phyloP scores from a whole-genome alignment of 2,113 vertebrate genomes.

The Oplegnathus fasciatus region DNA sequence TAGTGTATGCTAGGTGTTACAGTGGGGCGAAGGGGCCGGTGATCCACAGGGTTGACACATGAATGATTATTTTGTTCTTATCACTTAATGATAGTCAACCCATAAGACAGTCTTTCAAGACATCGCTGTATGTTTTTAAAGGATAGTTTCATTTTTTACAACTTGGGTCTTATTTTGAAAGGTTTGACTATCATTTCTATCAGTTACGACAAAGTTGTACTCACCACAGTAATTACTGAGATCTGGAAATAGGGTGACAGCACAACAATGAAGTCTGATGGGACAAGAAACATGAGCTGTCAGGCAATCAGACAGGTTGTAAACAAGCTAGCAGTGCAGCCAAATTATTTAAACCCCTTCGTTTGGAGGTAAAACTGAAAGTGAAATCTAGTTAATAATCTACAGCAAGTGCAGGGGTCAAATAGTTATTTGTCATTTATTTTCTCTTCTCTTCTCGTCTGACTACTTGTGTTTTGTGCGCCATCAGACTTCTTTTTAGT shows the following conservation, averaged over 20 bases:
- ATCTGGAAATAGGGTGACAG: neutral
- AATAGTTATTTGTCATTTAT: neutral
- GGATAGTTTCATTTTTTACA: neutral
- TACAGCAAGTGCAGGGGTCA: neutral
- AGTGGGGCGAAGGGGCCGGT: neutral
- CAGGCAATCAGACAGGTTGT: neutral
- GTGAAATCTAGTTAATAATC: neutral
- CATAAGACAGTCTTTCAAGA: neutral
- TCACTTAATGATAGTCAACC: neutral
- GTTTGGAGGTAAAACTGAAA: neutral
- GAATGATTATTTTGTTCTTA: slow-evolving; percentile 10
- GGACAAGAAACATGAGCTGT: neutral
- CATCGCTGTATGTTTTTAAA: neutral
- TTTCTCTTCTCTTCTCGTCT: neutral
- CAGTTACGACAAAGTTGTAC: neutral
- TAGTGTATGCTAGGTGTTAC: neutral
- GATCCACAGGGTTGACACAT: slow-evolving; percentile 1
- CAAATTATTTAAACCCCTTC: neutral
- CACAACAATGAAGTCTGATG: neutral
- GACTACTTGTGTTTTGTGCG: neutral
- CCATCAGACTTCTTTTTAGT: neutral
- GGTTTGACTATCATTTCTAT: neutral
- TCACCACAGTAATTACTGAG: neutral
- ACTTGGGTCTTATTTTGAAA: neutral
- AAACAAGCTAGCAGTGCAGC: neutral